These are phyloP conservation scores for Nymphalis polychloros DNA, from an alignment of 2,888 invertebrate species.

Conservation along the genomic window DNA sequence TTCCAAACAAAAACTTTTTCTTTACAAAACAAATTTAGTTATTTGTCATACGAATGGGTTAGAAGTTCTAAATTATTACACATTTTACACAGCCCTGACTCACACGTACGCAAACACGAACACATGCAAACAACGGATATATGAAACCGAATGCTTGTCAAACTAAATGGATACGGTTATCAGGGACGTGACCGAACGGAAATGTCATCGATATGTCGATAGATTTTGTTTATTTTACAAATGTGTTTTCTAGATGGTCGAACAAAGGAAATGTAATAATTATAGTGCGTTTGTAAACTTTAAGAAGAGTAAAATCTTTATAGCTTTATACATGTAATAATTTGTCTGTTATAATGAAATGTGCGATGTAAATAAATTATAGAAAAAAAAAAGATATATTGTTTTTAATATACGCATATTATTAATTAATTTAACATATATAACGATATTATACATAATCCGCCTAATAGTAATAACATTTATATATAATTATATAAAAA, in stretches of 20 bases:
- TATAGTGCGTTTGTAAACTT: neutral
- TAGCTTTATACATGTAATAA: no score
- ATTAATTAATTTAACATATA: no score
- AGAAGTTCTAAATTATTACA: neutral
- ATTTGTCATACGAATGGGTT: neutral
- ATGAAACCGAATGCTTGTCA: conserved; percentile 81
- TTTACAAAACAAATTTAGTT: neutral
- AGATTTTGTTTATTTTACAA: neutral
- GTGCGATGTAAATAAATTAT: no score
- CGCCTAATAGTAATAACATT: no score
- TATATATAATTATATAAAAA: no score
- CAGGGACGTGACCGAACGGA: conserved; percentile 50
- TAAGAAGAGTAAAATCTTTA: neutral
- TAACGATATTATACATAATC: no score
- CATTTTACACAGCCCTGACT: conserved; percentile 39
- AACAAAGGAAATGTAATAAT: neutral
- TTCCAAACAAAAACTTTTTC: no score
- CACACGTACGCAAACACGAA: conserved; percentile 41
- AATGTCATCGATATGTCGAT: conserved; percentile 5
- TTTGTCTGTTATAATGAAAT: no score
- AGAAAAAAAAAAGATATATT: no score
- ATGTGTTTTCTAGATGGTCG: no score
- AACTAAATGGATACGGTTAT: conserved; percentile 78
- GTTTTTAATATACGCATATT: no score
- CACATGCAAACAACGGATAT: conserved; percentile 56